Evolutionary conservation across 2,888 invertebrate genomes (phyloP), one percentile per base, ranked within the genome.

Genomic region (Tipula unca): DNA sequence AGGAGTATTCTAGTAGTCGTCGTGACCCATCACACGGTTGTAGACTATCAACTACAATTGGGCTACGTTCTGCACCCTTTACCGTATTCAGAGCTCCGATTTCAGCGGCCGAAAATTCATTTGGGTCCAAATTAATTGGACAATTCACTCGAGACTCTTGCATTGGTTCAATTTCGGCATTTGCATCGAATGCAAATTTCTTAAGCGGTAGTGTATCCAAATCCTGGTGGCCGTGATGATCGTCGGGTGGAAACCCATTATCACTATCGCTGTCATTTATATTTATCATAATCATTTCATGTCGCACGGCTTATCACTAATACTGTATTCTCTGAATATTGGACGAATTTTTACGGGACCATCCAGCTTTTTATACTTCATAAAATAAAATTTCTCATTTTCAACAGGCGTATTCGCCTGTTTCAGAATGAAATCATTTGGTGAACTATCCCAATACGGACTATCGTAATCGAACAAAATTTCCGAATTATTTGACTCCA

Each of bases 1-100:
- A 95, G 0, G 95, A 95, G 90, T 95, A 96, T 90, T 96, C 95
- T 82, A 94, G 92, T 86, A 89, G 91, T 42, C 92, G 89, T 88
- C 91, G 92, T 17, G 87, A 88, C 84, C 92, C 90, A 86, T 90
- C 91, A 32, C 17, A 29, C 0, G 94, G 94, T 17, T 93, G 91
- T 89, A 93, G 91, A 90, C 94, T 93, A 1, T 92, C 91, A 85
- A 94, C 92, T 0, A 91, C 88, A 5, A 90, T 89, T 0, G 92
- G 89, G 32, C 89, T 88, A 42, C 90, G 90, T 13, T 90, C 89
- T 69, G 91, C 87, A 25, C 90, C 90, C 14, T 89, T 89, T 85
- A 90, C 90, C 25, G 89, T 89, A 10, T 89, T 89, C 39, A 91
- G 87, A 29, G 90, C 90, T 3, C 88, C 88, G 13, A 88, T 89